phyloP scores from a whole-genome alignment of 92 coral and sea anemone genomes.

The Anthopleura xanthogrammica region DNA sequence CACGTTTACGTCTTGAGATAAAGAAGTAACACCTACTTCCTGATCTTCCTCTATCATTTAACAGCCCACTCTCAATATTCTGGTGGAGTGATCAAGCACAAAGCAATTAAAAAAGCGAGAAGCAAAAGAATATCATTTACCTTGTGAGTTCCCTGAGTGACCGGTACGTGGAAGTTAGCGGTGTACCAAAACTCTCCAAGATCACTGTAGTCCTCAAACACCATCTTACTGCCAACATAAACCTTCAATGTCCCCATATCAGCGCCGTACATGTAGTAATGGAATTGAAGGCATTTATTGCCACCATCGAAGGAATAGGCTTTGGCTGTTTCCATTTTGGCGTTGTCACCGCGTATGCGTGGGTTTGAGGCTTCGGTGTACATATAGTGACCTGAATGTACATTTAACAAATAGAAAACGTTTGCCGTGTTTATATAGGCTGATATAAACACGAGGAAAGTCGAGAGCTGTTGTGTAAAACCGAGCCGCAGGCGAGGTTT shows the following conservation, averaged over 20 bases:
- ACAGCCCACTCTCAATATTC: too few relatives aligned
- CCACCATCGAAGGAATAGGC: slow-evolving; percentile 29
- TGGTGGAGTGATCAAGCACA: too few relatives aligned
- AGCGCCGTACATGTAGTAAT: slow-evolving; percentile 42
- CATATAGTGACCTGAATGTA: slow-evolving; percentile 5
- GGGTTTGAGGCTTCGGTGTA: slow-evolving; percentile 8
- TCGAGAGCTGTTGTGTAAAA: too few relatives aligned
- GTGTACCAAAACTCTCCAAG: slow-evolving; percentile 30
- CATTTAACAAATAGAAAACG: too few relatives aligned
- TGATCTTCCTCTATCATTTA: too few relatives aligned
- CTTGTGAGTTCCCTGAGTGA: slow-evolving; percentile 28
- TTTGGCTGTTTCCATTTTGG: slow-evolving; percentile 21
- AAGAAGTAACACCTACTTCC: too few relatives aligned
- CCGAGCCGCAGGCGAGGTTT: too few relatives aligned
- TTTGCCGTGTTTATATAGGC: too few relatives aligned
- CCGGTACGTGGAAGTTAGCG: slow-evolving; percentile 30
- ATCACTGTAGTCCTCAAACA: slow-evolving; percentile 24
- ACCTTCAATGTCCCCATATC: slow-evolving; percentile 31
- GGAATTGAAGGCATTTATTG: slow-evolving; percentile 28
- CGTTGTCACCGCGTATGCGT: slow-evolving; percentile 20
- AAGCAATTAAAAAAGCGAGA: too few relatives aligned
- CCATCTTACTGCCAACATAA: slow-evolving; percentile 17
- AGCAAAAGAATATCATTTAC: background rate
- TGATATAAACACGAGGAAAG: too few relatives aligned
- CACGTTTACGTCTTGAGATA: too few relatives aligned